Conservation (phyloP, 2,797 vertebrate species). For the Craterocephalus amniculus region DNA sequence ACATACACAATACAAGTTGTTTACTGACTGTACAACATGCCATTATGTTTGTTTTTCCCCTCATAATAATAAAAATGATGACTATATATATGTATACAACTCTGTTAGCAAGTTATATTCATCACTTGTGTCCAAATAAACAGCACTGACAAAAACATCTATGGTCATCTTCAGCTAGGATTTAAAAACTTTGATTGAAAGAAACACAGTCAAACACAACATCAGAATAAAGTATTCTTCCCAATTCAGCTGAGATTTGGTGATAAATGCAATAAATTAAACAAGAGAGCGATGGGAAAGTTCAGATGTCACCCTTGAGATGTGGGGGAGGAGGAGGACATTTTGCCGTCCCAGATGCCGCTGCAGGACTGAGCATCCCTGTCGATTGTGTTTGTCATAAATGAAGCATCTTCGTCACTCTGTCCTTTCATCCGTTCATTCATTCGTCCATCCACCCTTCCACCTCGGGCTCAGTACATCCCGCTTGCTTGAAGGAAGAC, state of each 20-base stretch:
- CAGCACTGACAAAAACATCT: slow-evolving; percentile 76
- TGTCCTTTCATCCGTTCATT: slow-evolving; percentile 28
- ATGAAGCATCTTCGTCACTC: slow-evolving; percentile 43
- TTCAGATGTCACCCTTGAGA: slow-evolving; percentile 64
- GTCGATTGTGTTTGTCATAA: slow-evolving; percentile 52
- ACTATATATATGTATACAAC: slow-evolving; percentile 78
- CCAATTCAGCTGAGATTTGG: slow-evolving; percentile 55
- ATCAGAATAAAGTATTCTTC: slow-evolving; percentile 64
- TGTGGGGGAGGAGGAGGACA: slow-evolving; percentile 44
- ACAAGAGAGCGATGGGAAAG: slow-evolving; percentile 60
- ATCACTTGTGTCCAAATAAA: slow-evolving; percentile 74
- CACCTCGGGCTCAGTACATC: slow-evolving; percentile 89
- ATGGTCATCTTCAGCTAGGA: slow-evolving; percentile 66
- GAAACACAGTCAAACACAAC: slow-evolving; percentile 78
- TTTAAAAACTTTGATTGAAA: slow-evolving; percentile 71
- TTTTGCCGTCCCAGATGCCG: slow-evolving; percentile 32
- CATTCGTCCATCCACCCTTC: slow-evolving; percentile 35
- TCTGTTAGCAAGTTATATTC: slow-evolving; percentile 74
- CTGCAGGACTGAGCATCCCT: slow-evolving; percentile 49
- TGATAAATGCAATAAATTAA: slow-evolving; percentile 81
- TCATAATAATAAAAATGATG: slow-evolving; percentile 73
- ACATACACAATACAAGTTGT: slow-evolving; percentile 97
- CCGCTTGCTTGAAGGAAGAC: slow-evolving; percentile 95
- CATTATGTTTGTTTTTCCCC: slow-evolving; percentile 60
- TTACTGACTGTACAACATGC: slow-evolving; percentile 92